Evolutionary conservation across 2,888 invertebrate species (phyloP).

Genomic region (Hemistola chrysoprasaria): DNA sequence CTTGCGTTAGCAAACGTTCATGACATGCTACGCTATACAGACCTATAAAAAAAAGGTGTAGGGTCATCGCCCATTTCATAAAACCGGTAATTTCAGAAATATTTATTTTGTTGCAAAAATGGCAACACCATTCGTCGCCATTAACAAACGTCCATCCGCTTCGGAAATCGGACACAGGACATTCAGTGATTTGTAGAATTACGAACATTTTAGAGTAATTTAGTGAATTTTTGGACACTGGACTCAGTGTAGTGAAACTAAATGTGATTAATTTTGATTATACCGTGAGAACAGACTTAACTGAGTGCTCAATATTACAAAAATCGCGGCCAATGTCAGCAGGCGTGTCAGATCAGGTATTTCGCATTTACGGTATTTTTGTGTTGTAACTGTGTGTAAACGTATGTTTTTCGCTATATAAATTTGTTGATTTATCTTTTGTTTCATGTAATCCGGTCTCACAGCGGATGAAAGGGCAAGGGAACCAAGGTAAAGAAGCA

Average conservation of each 20-base stretch:
- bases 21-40: too few species aligned
- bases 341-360: slow-evolving; percentile 96
- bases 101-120: slow-evolving; percentile 17
- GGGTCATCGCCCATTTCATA: not conserved
- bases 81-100: slow-evolving; percentile 32
- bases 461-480: slow-evolving; percentile 94
- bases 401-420: slow-evolving; percentile 36
- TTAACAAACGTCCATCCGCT: slow-evolving; percentile 71
- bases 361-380: slow-evolving; percentile 58
- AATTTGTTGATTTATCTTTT: slow-evolving; percentile 64
- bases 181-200: slow-evolving; percentile 59
- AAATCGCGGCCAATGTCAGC: slow-evolving; percentile 92
- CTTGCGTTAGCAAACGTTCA: too few species aligned
- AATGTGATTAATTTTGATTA: slow-evolving; percentile 73
- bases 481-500: slow-evolving; percentile 87
- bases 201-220: slow-evolving; percentile 58
- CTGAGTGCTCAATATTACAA: slow-evolving; percentile 76
- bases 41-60: not conserved
- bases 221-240: slow-evolving; percentile 62
- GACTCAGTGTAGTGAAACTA: slow-evolving; percentile 75
- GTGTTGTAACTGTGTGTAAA: slow-evolving; percentile 40
- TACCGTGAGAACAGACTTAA: slow-evolving; percentile 69
- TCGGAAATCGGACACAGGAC: slow-evolving; percentile 60
- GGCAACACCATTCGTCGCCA: slow-evolving; percentile 63
- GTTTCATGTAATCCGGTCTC: slow-evolving; percentile 79